Base-by-base conservation (phyloP, 2,888 invertebrate genomes). In the Napeogenes sylphis region DNA sequence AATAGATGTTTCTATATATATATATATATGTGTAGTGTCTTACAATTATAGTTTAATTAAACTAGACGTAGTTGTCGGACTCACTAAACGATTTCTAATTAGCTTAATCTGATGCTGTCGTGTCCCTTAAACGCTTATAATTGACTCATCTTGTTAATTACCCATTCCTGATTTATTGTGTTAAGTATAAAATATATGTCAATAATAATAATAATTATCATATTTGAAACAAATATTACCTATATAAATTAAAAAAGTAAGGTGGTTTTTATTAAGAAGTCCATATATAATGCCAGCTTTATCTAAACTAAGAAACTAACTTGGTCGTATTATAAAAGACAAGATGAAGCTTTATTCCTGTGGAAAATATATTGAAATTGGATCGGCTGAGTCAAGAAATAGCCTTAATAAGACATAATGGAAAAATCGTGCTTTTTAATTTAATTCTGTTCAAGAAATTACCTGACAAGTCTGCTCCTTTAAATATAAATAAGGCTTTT, bases 301-400 rank as follows among this genome's bases (percentile, higher is more conserved):
- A 8, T 51, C 30, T 51, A 30, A 51, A 8, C 51, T 30, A 30
- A 30, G 30, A 51, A 51, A 51, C 51, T 51, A 51, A 51, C 51
- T 51, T 51, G 3, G 42, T 10, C 51, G n/a, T 30, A 51, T 51
- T 51, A 51, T 51, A 8, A 30, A 51, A 21, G 47, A 51, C 5
- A 51, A 51, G 51, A 51, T 30, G 51, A 30, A 51, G 51, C 51
- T 51, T 30, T 51, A 51, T 51, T 42, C 42, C 42, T 51, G 30
- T 30, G 55, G 53, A 60, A 63, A 63, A 47, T 63, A 58, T 60
- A 63, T 63, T 63, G 63, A 63, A 63, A 63, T 63, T 63, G 60
- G 63, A 63, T 63, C 60, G 57, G 56, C 56, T 30, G 53, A 47
- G 55, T 46, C 56, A 45, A 55, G 60, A 56, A 63, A 63, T 58